Base-by-base conservation (phyloP, 2,888 invertebrate genomes). In the Ennomos fuscantarius region DNA sequence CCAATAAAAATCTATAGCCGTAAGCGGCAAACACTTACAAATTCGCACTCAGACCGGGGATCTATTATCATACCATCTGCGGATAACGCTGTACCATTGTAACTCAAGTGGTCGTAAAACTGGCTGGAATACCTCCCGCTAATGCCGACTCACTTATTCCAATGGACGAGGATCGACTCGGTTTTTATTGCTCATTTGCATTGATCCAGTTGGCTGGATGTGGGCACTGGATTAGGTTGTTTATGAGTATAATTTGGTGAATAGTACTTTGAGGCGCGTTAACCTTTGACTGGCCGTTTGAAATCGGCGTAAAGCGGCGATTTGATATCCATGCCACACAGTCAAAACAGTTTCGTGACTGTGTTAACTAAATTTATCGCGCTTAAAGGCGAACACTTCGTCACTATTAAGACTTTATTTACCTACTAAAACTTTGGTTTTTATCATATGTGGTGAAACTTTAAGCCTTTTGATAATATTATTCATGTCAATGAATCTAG, bases 41-140 rank as follows among this genome's bases (percentile, higher is more conserved):
- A 57, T 57, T 57, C 51, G 42, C 46, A 51, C 41, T 51, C 42
- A 37, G 36, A 33, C 39, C 43, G 44, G 58, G n/a, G 63, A 63
- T 63, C 60, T 68, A 68, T 68, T 68, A 65, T 65, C 65, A 62
- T 63, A 62, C 59, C 68, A 65, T 65, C 68, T 68, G 68, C 51
- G 63, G 63, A 57, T 65, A 68, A 68, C 63, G 67, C 62, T 62
- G 41, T 47, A 58, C 60, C 63, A 64, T 68, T 66, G 68, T 63
- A 56, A 68, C 65, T 68, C 68, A 65, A 66, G 66, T 53, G 64
- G 64, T 61, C 45, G 66, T 68, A 68, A 65, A 65, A 62, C 56
- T 57, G 54, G 53, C 56, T 59, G 47, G 55, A 65, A 67, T 65
- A 63, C 60, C 56, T 55, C 48, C 33, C 36, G 53, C 65, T 67